phyloP scores from a whole-genome alignment of 2,797 vertebrate genomes.

The Percopsis omiscomaycus region DNA sequence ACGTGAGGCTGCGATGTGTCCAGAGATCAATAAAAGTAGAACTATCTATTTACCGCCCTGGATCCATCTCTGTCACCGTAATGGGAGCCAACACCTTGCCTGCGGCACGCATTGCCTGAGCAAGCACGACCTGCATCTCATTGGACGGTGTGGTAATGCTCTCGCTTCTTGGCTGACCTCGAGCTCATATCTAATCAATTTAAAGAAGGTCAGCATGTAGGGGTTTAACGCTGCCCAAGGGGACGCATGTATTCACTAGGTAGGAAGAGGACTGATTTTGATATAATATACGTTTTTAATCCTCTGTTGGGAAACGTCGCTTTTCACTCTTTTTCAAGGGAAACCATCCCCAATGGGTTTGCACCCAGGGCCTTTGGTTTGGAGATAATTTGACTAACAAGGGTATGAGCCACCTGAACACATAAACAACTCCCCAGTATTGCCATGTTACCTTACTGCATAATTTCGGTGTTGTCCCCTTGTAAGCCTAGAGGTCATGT shows the following conservation, averaged over 20 bases:
- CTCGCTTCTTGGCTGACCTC: slow-evolving; percentile 4
- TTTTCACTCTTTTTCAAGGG: too few species aligned
- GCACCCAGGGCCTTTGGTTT: too few species aligned
- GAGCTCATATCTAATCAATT: too few species aligned
- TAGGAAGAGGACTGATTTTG: too few species aligned
- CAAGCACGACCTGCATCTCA: slow-evolving; percentile 58
- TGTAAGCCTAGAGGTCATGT: not conserved
- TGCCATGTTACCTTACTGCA: too few species aligned
- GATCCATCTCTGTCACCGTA: slow-evolving; percentile 41
- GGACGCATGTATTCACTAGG: too few species aligned
- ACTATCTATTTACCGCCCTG: slow-evolving; percentile 39
- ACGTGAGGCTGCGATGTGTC: slow-evolving; percentile 40
- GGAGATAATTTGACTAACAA: not conserved
- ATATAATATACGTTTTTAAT: too few species aligned
- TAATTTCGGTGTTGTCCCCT: not conserved
- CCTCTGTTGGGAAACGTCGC: too few species aligned
- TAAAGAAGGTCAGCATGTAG: too few species aligned
- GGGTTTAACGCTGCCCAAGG: too few species aligned
- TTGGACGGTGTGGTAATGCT: slow-evolving; percentile 34
- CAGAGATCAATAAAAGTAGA: slow-evolving; percentile 41
- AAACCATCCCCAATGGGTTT: too few species aligned
- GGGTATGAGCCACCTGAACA: not conserved
- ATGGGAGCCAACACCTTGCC: slow-evolving; percentile 41
- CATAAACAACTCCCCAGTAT: too few species aligned
- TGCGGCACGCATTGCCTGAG: slow-evolving; percentile 54